Conservation (phyloP, 1,140 invertebrate species). For the Drosophila pseudoobscura region DNA sequence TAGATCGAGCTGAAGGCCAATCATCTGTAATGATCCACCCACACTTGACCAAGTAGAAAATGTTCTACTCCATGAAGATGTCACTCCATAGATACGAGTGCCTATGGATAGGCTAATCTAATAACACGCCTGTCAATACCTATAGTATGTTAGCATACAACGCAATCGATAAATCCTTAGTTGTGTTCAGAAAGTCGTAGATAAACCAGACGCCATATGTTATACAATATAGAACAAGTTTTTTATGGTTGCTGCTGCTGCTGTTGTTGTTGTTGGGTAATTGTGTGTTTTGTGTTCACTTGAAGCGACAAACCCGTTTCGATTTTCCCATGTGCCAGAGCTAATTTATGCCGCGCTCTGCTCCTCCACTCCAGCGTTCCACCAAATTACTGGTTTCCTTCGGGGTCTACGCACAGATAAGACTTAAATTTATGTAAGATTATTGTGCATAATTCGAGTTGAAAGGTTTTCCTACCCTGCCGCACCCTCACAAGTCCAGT, state of each 20-base stretch:
- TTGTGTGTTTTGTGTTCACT: slow-evolving; percentile 34
- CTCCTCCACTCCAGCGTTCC: not conserved
- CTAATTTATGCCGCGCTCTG: slow-evolving; percentile 44
- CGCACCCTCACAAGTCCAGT: slow-evolving; percentile 12
- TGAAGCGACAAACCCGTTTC: slow-evolving; percentile 47
- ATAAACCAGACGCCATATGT: slow-evolving; percentile 3
- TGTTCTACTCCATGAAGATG: slow-evolving; percentile 21
- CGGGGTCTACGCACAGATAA: slow-evolving; percentile 52
- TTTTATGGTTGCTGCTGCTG: slow-evolving; percentile 4
- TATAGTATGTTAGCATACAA: slow-evolving; percentile 32
- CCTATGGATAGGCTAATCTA: slow-evolving; percentile 33
- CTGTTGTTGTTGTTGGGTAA: slow-evolving; percentile 28
- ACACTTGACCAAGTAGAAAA: not conserved
- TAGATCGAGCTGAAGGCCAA: slow-evolving; percentile 21
- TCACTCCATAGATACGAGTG: not conserved
- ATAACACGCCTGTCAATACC: slow-evolving; percentile 48
- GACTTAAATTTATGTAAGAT: slow-evolving; percentile 56
- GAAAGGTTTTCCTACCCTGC: slow-evolving; percentile 37
- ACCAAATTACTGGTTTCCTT: slow-evolving; percentile 47
- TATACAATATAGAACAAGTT: slow-evolving; percentile 54
- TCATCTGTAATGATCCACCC: slow-evolving; percentile 18
- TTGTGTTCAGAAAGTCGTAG: slow-evolving; percentile 1
- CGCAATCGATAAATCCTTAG: slow-evolving; percentile 36
- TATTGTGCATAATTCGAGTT: slow-evolving; percentile 67
- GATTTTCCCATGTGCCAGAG: slow-evolving; percentile 38